Base-by-base conservation (phyloP, 1,140 invertebrate genomes). In the Agraylea sexmaculata region DNA sequence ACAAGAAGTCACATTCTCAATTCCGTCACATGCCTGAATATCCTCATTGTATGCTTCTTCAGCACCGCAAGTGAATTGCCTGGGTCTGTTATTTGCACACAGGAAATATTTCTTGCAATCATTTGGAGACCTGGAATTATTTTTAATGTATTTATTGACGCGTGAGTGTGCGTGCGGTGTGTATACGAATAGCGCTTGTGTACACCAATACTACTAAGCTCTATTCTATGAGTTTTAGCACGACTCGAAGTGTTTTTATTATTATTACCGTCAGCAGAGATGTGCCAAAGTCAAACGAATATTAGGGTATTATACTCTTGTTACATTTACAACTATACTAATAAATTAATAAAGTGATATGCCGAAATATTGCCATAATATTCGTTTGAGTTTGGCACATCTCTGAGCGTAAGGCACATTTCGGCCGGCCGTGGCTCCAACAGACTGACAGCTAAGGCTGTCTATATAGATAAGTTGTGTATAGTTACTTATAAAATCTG, bases 71-170 rank as follows among this genome's bases (percentile, higher is more conserved):
- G 74, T 74, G 38, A 79, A 73, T 1, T 56, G 53, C 29, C 79
- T 58, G 0, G 87, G 86, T 44, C 73, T 74, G 17, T 71, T 71
- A 27, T 83, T 77, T 1, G 88, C 71, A 53, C 87, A 91, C 2
- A 89, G 66, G 56, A 79, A 91, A 54, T 85, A 90, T 50, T 73
- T 76, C 50, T 84, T 78, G 56, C 87, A 90, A 50, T 87, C 80
- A 1, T 41, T 51, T 0, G 71, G 68, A 40, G 74, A 73, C 43
- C 66, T 68, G 54, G 15, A 55, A 56, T 21, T 32, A 33, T 43
- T 46, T 29, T 30, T n/a, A n/a, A n/a, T n/a, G n/a, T n/a, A n/a
- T n/a, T 28, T 18, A 27, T 18, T 19, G 27, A 15, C 17, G 18
- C 31, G 22, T 17, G 7, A 12, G 21, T 19, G 19, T 40, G 43